Evolutionary conservation across 1,140 invertebrate genomes (phyloP), one percentile per base, ranked within the genome.

Genomic region (Apis cerana): DNA sequence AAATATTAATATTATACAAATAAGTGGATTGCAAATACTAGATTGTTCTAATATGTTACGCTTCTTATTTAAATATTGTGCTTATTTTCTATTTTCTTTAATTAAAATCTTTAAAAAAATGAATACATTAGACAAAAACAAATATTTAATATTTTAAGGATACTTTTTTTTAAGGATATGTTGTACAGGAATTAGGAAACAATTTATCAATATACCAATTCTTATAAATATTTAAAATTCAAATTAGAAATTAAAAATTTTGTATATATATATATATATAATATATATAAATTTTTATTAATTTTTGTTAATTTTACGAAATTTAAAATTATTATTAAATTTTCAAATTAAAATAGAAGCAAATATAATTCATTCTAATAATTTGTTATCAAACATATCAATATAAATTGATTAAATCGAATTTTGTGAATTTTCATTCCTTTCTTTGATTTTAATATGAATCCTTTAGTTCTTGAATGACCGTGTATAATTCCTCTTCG

Each of bases 1-100:
- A 81, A 81, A 80, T 50, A 58, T 75, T 43, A 58, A 81, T 75
- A 81, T 74, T 81, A 68, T 68, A 75, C 70, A 75, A 81, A 68
- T 81, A 50, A 81, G 72, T 81, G 52, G 50, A 81, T 75, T 68
- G 62, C 62, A 52, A 75, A 52, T 65, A 76, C 54, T 68, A 81
- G 56, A 64, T 59, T 67, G 61, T 52, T 67, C 54, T 59, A 81
- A 58, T 7, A 56, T 2, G n/a, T 74, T 65, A 80, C 50, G 27
- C 59, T 65, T 65, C 61, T 80, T 71, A 72, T 21, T 74, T 64
- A 80, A 65, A 80, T 72, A 64, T 62, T 52, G 80, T 76, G 80
- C 72, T 76, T 54, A 50, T 9, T 67, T 68, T 13, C 71, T 81
- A 67, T 68, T 48, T 76, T 74, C 15, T 17, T 27, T 54, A 67